Percentiles rank a stretch among this genome's conserved stretches.
These are phyloP conservation scores for Apis laboriosa DNA, from an alignment of 1,140 invertebrate genomes.

Conservation along the genomic window DNA sequence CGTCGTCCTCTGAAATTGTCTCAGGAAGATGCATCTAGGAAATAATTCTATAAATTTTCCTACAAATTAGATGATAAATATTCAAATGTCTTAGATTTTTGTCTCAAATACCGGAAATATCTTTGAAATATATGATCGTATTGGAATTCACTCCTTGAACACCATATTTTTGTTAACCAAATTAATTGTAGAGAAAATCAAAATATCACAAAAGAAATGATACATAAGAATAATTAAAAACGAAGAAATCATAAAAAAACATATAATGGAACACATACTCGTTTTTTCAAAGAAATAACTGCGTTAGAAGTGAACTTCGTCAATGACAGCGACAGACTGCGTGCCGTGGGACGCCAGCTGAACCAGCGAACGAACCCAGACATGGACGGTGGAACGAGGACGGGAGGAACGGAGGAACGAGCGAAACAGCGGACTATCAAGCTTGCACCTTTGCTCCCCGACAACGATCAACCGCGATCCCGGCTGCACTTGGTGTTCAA, in stretches of 20 bases:
- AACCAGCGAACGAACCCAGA: conserved; percentile 25
- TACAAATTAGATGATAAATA: not conserved
- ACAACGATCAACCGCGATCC: conserved; percentile 33
- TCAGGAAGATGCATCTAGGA: not conserved
- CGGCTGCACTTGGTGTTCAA: conserved; percentile 58
- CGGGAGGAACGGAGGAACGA: conserved; percentile 24
- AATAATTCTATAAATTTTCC: not conserved
- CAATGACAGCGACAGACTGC: conserved; percentile 50
- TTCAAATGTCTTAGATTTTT: not conserved
- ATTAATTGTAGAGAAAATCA: not conserved
- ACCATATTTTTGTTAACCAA: not conserved
- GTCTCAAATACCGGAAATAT: not conserved
- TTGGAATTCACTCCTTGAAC: not conserved
- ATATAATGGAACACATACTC: not conserved
- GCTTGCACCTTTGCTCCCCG: conserved; percentile 28
- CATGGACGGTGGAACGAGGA: conserved; percentile 6
- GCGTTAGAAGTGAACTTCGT: conserved; percentile 19
- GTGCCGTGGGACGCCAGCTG: conserved; percentile 41
- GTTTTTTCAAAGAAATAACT: not conserved
- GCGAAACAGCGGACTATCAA: conserved; percentile 42
- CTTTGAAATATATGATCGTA: not conserved
- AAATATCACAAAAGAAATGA: not conserved
- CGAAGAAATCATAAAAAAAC: not conserved
- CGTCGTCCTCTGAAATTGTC: too few relatives aligned
- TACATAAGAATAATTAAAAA: not conserved